phyloP scores from a whole-genome alignment of 2,888 invertebrate genomes.

The Tethea ocularis region DNA sequence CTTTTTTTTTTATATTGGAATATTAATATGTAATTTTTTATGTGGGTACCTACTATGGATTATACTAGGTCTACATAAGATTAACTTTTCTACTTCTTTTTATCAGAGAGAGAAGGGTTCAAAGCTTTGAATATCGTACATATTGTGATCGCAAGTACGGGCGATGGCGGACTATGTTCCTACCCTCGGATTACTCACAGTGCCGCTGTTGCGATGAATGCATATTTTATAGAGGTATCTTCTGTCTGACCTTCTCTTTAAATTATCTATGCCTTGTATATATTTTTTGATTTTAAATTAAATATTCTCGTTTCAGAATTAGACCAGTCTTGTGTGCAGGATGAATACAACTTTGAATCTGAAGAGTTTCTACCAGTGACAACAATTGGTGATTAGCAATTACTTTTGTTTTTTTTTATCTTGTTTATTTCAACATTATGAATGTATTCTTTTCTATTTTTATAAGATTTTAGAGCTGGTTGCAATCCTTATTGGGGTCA shows the following conservation, averaged over 20 bases:
- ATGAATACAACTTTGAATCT: constrained; percentile 67
- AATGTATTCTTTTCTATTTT: too few species aligned
- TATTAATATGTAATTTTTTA: too few species aligned
- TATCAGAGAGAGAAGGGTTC: constrained; percentile 61
- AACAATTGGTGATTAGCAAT: constrained; percentile 54
- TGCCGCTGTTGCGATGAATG: constrained; percentile 77
- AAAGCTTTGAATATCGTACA: constrained; percentile 49
- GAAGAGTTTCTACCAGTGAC: constrained; percentile 74
- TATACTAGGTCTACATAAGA: background rate
- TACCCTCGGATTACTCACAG: constrained; percentile 66
- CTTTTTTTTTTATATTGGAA: too few species aligned
- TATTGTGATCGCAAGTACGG: constrained; percentile 74
- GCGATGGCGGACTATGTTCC: constrained; percentile 65
- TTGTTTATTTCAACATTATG: too few species aligned
- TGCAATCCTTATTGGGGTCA: constrained; percentile 79
- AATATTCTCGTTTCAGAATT: constrained; percentile 53
- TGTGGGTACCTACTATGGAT: background rate
- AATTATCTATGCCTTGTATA: background rate
- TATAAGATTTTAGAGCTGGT: constrained; percentile 73
- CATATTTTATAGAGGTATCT: constrained; percentile 66
- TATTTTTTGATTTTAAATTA: background rate
- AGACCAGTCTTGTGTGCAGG: constrained; percentile 72
- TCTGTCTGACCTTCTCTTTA: background rate
- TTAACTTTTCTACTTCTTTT: background rate
- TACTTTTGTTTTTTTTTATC: background rate